Conservation (phyloP, 2,888 invertebrate genomes). For the Nomada fabriciana region DNA sequence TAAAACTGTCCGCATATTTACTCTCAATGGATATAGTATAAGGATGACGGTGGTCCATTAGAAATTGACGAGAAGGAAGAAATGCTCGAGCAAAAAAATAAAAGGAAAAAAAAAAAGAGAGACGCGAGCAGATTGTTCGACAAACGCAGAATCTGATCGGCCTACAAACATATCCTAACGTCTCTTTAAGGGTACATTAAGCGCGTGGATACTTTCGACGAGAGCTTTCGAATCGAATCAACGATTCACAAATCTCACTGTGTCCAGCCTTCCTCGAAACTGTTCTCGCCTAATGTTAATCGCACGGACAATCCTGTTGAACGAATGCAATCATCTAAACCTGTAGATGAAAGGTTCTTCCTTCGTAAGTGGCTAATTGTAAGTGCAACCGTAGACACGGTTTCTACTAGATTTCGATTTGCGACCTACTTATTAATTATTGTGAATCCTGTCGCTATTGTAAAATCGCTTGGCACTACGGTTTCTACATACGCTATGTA, state of each 20-base stretch:
- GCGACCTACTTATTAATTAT: conserved; percentile 39
- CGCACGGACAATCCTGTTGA: conserved; percentile 70
- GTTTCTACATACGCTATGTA: conserved; percentile 10
- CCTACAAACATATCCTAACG: conserved; percentile 66
- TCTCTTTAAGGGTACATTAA: conserved; percentile 58
- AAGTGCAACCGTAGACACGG: conserved; percentile 55
- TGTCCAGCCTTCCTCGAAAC: conserved; percentile 30
- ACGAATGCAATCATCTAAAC: conserved; percentile 69
- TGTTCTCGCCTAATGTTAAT: conserved; percentile 56
- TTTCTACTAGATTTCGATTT: conserved; percentile 62
- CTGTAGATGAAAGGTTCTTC: conserved; percentile 56
- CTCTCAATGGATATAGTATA: neutral
- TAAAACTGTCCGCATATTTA: neutral
- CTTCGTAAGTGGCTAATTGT: conserved; percentile 56
- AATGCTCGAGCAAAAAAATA: neutral
- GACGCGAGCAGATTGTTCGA: conserved; percentile 31
- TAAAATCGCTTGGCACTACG: conserved; percentile 17
- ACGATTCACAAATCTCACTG: neutral
- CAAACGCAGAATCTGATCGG: conserved; percentile 54
- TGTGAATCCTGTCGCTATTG: conserved; percentile 14
- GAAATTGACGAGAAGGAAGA: neutral
- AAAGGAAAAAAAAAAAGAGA: neutral
- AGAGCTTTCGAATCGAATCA: neutral
- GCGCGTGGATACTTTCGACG: conserved; percentile 46
- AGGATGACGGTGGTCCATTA: conserved; percentile 19